phyloP scores from a whole-genome alignment of 2,797 vertebrate species.

The Acanthornis magna region DNA sequence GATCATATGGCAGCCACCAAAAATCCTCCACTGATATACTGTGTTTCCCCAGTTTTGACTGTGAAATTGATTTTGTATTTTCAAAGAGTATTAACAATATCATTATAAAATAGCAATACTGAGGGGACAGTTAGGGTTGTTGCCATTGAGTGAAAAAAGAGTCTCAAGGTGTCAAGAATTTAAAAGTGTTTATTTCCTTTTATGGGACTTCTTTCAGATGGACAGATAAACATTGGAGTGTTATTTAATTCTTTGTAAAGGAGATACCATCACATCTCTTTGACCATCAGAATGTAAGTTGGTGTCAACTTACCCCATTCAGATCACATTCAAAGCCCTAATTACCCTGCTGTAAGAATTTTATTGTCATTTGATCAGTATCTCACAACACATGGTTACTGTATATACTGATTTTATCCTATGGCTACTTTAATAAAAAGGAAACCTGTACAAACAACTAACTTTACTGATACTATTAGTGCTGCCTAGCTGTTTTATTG shows the following conservation, averaged over 20 bases:
- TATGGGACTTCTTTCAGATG: background rate
- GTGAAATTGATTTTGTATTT: background rate
- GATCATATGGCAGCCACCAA: background rate
- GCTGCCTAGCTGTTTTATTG: background rate
- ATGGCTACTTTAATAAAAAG: background rate
- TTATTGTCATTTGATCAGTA: background rate
- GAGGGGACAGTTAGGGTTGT: background rate
- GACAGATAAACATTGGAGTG: background rate
- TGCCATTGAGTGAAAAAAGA: background rate
- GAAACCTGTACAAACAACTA: background rate
- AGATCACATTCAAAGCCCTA: conserved; percentile 18
- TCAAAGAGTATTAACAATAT: background rate
- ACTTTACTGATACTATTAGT: background rate
- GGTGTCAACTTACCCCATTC: conserved; percentile 30
- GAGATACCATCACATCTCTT: conserved; percentile 41
- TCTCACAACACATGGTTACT: background rate
- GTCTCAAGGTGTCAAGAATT: background rate
- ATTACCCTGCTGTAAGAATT: background rate
- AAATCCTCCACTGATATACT: background rate
- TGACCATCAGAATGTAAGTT: conserved; percentile 31
- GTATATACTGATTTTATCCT: background rate
- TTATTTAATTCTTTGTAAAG: conserved; percentile 19
- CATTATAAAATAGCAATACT: background rate
- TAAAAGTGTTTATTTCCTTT: conserved; percentile 14
- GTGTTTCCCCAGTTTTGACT: background rate